Percentiles rank a stretch among this genome's conserved stretches.
Evolutionary conservation across 1,140 invertebrate species (phyloP).

Genomic region (Rhyacophila brunnea): DNA sequence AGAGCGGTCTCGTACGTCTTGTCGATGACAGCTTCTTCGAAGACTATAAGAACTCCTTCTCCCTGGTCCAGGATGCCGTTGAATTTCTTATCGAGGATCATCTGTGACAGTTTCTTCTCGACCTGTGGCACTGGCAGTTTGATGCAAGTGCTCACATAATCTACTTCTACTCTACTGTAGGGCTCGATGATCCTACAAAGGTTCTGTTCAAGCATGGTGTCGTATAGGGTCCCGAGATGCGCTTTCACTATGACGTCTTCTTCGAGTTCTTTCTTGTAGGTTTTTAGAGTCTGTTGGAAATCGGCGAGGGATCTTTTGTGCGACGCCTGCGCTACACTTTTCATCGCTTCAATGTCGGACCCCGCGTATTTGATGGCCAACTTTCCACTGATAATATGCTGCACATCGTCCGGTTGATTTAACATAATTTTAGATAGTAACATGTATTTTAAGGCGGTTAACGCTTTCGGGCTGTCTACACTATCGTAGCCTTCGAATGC

Average conservation of each 20-base stretch:
- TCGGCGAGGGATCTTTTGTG: constrained; percentile 95
- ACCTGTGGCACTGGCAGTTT: constrained; percentile 87
- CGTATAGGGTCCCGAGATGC: constrained; percentile 94
- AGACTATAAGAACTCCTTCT: constrained; percentile 94
- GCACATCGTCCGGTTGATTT: constrained; percentile 93
- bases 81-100: constrained; percentile 99
- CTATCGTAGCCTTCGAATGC: constrained; percentile 99
- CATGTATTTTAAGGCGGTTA: constrained; percentile 98
- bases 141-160: constrained; percentile 64
- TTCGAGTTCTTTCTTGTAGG: constrained; percentile 87
- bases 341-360: constrained; percentile 96
- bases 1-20: constrained; percentile 97
- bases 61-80: constrained; percentile 97
- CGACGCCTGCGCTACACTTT: constrained; percentile 92
- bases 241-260: constrained; percentile 96
- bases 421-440: constrained; percentile 98
- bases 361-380: constrained; percentile 95
- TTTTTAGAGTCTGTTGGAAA: constrained; percentile 85
- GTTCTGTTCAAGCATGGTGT: constrained; percentile 99
- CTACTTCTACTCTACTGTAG: constrained; percentile 93
- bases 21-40: constrained; percentile 91
- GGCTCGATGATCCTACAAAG: constrained; percentile 98
- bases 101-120: constrained; percentile 98
- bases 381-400: constrained; percentile 94
- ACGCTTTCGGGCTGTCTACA: constrained; percentile 86